Evolutionary conservation across 2,113 vertebrate species (phyloP), one percentile per base, ranked within the genome.

Genomic region (Chascanopsetta lugubris): DNA sequence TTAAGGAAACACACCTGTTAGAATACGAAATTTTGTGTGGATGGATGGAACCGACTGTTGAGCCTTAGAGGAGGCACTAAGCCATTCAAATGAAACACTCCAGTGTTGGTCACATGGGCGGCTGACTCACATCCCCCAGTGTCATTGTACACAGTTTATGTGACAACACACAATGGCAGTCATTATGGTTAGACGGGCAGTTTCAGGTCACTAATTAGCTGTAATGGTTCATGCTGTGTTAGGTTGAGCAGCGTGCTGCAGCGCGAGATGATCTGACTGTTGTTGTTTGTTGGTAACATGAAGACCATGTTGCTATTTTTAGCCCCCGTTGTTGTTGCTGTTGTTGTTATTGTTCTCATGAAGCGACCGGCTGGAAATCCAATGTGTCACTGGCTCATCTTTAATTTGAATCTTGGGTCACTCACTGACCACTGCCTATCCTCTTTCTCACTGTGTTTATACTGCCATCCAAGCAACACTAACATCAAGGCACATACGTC

Each of bases 271-370:
- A 53, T 27, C 29, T 40, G 32, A 8, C 13, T 32, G 50, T 42
- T 51, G 32, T 49, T 22, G 32, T n/a, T n/a, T n/a, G 59, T 12
- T 36, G n/a, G 62, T 11, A 42, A 45, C 30, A 24, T 3, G 20
- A 42, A 56, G 43, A 45, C 49, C 43, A 27, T 27, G 13, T 38
- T 69, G 63, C 66, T 83, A 64, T 69, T 76, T 51, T 75, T 62
- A 73, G 70, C 55, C 5, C 17, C 24, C 13, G 1, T 38, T 51
- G 56, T 26, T 75, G 60, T 30, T n/a, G n/a, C n/a, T n/a, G n/a
- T n/a, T n/a, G 1, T 38, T 51, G 56, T 26, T 75, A 56, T 30
- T 24, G 6, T 59, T 2, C 57, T 81, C 66, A 72, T 82, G 65
- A 75, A 59, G 0, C 9, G 58, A 4, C 40, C 15, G 36, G 21